Evolutionary conservation across 2,113 vertebrate genomes (phyloP).

Genomic region (Ardeotis arabs): DNA sequence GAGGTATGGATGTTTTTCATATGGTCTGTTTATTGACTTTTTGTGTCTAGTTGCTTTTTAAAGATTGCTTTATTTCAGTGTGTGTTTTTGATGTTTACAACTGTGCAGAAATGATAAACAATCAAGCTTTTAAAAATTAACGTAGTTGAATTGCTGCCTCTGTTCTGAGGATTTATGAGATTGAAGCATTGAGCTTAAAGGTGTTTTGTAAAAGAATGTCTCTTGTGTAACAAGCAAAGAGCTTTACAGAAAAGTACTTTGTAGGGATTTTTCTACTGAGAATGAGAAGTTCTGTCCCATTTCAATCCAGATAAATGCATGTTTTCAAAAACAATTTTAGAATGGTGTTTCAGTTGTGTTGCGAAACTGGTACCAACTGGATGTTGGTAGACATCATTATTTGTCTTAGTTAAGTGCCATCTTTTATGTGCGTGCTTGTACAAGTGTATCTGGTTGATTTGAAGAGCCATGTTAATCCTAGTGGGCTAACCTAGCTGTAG

Average conservation of each 20-base stretch:
- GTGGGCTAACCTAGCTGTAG: not conserved
- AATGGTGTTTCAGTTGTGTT: not conserved
- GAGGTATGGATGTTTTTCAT: not conserved
- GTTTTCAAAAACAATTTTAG: not conserved
- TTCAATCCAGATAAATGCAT: constrained; percentile 1
- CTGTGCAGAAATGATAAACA: constrained; percentile 12
- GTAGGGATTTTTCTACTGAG: not conserved
- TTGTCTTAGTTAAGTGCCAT: constrained; percentile 3
- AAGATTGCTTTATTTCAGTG: constrained; percentile 28
- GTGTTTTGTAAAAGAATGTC: constrained; percentile 36
- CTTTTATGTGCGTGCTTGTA: not conserved
- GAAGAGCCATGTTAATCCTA: not conserved
- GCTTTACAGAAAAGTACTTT: constrained; percentile 31
- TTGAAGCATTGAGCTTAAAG: constrained; percentile 36
- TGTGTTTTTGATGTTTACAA: not conserved
- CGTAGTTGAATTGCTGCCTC: constrained; percentile 31
- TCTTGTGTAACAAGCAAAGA: constrained; percentile 23
- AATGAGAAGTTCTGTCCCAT: not conserved
- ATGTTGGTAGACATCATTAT: not conserved
- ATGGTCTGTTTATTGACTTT: constrained; percentile 49
- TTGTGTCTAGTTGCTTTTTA: constrained; percentile 45
- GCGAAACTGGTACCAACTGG: not conserved
- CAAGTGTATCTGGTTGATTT: not conserved
- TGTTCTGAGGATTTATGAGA: constrained; percentile 65
- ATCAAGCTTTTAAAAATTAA: constrained; percentile 1